Evolutionary conservation across 2,888 invertebrate genomes (phyloP).

Genomic region (Apodemia mormo): DNA sequence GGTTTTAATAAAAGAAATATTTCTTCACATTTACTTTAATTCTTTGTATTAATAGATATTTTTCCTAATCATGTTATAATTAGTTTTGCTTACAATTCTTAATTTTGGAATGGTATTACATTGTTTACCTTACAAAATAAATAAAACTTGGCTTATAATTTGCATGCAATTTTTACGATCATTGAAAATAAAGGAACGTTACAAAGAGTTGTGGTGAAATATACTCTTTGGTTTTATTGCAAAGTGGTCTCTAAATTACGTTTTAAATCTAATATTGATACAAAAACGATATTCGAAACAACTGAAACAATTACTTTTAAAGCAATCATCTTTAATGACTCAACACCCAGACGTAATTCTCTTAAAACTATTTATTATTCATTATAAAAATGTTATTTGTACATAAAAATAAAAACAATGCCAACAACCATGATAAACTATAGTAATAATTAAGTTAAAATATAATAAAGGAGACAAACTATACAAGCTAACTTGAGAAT

Average conservation of each 20-base stretch:
- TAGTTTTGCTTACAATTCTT: constrained; percentile 74
- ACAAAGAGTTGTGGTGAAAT: constrained; percentile 70
- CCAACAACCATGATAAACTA: constrained; percentile 78
- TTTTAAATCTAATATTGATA: constrained; percentile 36
- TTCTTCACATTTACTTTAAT: constrained; percentile 68
- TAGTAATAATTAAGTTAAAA: constrained; percentile 70
- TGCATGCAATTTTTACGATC: constrained; percentile 56
- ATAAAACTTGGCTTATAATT: constrained; percentile 57
- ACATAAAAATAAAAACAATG: constrained; percentile 76
- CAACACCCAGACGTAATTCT: constrained; percentile 42
- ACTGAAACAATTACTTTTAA: constrained; percentile 41
- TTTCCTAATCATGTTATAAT: constrained; percentile 68
- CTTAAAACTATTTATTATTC: constrained; percentile 70
- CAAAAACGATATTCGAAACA: constrained; percentile 26
- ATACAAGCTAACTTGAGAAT: constrained; percentile 55
- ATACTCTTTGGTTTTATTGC: constrained; percentile 74
- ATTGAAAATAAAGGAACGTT: constrained; percentile 57
- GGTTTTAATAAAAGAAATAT: constrained; percentile 30
- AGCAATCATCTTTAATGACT: constrained; percentile 46
- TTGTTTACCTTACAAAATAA: constrained; percentile 76
- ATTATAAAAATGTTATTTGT: constrained; percentile 68
- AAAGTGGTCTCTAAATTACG: constrained; percentile 45
- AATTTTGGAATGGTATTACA: constrained; percentile 79
- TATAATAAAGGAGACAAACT: constrained; percentile 71
- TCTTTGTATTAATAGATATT: constrained; percentile 68